A percentile compares a stretch with the other conserved stretches of the same genome.
phyloP scores from a whole-genome alignment of 2,888 invertebrate species.

The Drosophila rellima region DNA sequence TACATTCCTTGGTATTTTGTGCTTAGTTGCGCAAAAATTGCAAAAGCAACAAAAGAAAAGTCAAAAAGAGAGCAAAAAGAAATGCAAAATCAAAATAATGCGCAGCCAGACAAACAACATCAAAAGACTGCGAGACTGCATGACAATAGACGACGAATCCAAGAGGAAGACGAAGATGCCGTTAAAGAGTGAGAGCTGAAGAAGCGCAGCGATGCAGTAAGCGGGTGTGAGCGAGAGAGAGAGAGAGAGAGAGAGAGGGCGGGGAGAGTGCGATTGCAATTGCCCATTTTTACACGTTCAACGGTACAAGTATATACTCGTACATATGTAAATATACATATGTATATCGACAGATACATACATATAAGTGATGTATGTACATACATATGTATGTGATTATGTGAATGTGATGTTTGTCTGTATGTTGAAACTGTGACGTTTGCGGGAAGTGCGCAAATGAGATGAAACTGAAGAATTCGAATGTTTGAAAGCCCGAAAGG shows the following conservation, averaged over 20 bases:
- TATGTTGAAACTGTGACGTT: constrained; percentile 26
- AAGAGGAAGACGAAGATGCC: constrained; percentile 6
- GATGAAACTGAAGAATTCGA: constrained; percentile 18
- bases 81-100: constrained; percentile 40
- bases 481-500: constrained; percentile 22
- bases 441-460: constrained; percentile 39
- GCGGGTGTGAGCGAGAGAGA: background rate
- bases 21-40: constrained; percentile 59
- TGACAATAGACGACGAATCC: constrained; percentile 26
- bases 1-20: constrained; percentile 24
- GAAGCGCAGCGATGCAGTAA: constrained; percentile 14
- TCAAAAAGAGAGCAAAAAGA: constrained; percentile 13
- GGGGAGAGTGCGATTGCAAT: background rate
- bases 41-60: constrained; percentile 23
- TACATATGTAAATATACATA: background rate
- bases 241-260: background rate
- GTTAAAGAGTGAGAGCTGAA: background rate
- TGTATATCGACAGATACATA: too few species aligned
- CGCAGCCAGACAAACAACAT: constrained; percentile 34
- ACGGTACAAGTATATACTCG: constrained; percentile 1
- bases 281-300: constrained; percentile 23
- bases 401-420: background rate
- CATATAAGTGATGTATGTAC: background rate
- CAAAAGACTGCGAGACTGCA: constrained; percentile 42
- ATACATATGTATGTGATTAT: background rate